Evolutionary conservation across 2,797 vertebrate genomes (phyloP), one percentile per base, ranked within the genome.

Genomic region (Coracias cyanogaster): DNA sequence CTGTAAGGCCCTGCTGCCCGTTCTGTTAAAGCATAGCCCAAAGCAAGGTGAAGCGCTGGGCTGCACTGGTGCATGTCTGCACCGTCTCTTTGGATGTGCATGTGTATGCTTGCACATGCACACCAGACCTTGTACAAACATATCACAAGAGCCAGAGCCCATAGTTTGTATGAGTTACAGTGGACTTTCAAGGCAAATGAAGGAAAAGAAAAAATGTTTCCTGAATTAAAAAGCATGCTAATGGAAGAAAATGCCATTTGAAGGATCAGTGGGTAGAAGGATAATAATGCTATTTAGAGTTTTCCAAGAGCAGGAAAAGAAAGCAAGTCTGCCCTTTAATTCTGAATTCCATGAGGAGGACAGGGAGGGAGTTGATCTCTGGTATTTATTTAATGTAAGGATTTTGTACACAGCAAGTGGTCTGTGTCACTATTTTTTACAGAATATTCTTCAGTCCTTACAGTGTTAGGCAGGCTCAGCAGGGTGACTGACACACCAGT

Each of bases 1-100:
- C 64, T 70, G 62, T 62, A 86, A 67, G 80, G 76, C 69, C 60
- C 14, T 0, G 1, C 6, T 90, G 88, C n/a, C 76, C 49, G 54
- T 37, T 61, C 46, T 37, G 6, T 87, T 73, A 93, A 92, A 90
- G 81, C 41, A 39, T 16, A 80, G 85, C 87, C 89, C 79, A 92
- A 4, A 90, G 95, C 70, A 51, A 85, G 29, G 43, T 26, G 83
- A 64, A 62, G 35, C 64, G 64, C 69, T 39, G 62, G 91, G 77
- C 84, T 90, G 54, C 82, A 54, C 62, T 55, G 12, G 28, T 6
- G 48, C 64, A 9, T 46, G 52, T 19, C 3, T 7, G 82, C 69
- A 35, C 57, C 0, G 0, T 37, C 46, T 25, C 33, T 17, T 48
- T 41, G 52, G 60, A 9, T 0, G 7, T 76, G 60, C 48, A 1